phyloP scores from a whole-genome alignment of 2,888 invertebrate species.

The Epirrhoe tristata region DNA sequence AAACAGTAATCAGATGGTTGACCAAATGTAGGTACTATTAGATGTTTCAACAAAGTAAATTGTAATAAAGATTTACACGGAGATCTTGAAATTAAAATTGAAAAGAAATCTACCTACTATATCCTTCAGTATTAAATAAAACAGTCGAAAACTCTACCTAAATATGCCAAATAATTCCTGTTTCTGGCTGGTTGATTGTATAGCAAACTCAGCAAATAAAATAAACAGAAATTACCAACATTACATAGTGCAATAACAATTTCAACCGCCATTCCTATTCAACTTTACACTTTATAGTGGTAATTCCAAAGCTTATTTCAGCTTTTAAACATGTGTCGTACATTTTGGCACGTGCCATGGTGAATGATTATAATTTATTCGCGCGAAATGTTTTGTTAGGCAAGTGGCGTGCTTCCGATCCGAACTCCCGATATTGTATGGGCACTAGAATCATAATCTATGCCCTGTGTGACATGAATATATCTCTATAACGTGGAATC shows the following conservation, averaged over 20 bases:
- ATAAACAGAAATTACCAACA: constrained; percentile 24
- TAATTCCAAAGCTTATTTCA: constrained; percentile 20
- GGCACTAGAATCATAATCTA: constrained; percentile 62
- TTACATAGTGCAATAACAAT: constrained; percentile 33
- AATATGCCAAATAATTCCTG: neutral
- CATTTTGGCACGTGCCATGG: constrained; percentile 39
- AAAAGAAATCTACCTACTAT: too few species aligned
- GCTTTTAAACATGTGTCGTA: constrained; percentile 26
- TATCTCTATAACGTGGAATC: constrained; percentile 44
- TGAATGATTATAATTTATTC: constrained; percentile 39
- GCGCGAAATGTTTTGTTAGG: constrained; percentile 51
- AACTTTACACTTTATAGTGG: constrained; percentile 25
- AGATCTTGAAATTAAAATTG: neutral
- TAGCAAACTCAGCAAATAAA: constrained; percentile 19
- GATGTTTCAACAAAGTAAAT: neutral
- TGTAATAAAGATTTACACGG: neutral
- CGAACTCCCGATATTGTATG: constrained; percentile 50
- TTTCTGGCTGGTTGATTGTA: constrained; percentile 9
- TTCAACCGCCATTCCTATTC: constrained; percentile 20
- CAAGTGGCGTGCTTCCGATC: constrained; percentile 49
- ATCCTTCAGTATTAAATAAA: too few species aligned
- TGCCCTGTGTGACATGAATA: constrained; percentile 63
- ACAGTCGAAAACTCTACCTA: neutral
- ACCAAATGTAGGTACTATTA: neutral
- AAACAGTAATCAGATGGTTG: constrained; percentile 5